Percentiles rank a stretch among this genome's conserved stretches.
These are phyloP conservation scores for Protosalanx chinensis DNA, from an alignment of 2,797 vertebrate species.

Conservation along the genomic window DNA sequence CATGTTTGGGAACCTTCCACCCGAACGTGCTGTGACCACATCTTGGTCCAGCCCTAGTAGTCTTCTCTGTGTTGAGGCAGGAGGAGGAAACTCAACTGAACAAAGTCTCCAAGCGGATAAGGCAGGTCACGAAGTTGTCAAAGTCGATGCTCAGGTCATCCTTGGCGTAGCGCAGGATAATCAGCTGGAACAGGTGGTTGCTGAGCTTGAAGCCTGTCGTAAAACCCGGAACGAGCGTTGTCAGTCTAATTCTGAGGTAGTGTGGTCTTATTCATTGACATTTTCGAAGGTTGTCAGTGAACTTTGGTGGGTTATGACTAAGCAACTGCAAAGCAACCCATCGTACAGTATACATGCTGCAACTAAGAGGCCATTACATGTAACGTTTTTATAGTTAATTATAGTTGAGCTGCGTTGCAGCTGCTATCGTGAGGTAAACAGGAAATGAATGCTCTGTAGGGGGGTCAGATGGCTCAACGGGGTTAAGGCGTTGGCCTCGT, in stretches of 20 bases:
- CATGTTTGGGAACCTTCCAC: too few relatives aligned
- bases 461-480: too few relatives aligned
- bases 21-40: too few relatives aligned
- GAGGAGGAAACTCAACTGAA: slow-evolving; percentile 76
- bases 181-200: slow-evolving; percentile 77
- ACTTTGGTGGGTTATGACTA: too few relatives aligned
- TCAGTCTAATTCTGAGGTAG: background rate
- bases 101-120: slow-evolving; percentile 83
- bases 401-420: too few relatives aligned
- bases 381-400: too few relatives aligned
- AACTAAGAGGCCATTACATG: too few relatives aligned
- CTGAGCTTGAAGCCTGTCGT: slow-evolving; percentile 76
- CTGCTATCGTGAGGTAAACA: too few relatives aligned
- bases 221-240: background rate
- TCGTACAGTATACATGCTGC: too few relatives aligned
- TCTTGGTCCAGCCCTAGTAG: background rate
- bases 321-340: too few relatives aligned
- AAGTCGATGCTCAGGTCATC: slow-evolving; percentile 79
- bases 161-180: slow-evolving; percentile 81
- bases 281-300: background rate
- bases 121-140: slow-evolving; percentile 82
- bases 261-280: background rate
- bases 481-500: too few relatives aligned
- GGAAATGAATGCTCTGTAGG: too few relatives aligned
- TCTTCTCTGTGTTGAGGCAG: background rate